These are phyloP conservation scores for Oncorhynchus gorbuscha DNA, from an alignment of 2,113 vertebrate species.

Conservation along the genomic window DNA sequence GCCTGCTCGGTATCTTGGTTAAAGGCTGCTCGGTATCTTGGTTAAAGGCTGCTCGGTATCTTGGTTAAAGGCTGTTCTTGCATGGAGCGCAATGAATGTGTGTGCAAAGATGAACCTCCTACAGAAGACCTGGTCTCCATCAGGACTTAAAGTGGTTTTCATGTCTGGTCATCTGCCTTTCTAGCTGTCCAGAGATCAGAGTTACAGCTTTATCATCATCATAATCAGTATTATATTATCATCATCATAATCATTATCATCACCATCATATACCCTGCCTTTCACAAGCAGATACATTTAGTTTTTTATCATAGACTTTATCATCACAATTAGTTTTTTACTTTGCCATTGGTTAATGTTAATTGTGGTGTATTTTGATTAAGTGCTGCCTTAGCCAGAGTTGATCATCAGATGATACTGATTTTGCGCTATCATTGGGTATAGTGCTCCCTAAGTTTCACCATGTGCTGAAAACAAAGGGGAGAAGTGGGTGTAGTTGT, in stretches of 20 bases:
- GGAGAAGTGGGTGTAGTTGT: background rate
- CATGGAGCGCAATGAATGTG: slow-evolving; percentile 40
- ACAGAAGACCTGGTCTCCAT: slow-evolving; percentile 1
- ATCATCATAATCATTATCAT: too few relatives aligned
- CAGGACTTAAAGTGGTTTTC: background rate
- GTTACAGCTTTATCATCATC: background rate
- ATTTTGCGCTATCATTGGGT: background rate
- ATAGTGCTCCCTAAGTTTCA: background rate
- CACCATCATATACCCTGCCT: background rate
- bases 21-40: background rate
- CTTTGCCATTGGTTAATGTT: background rate
- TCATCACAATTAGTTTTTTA: background rate
- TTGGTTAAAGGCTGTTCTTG: slow-evolving; percentile 18
- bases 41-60: slow-evolving; percentile 3
- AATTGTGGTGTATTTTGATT: background rate
- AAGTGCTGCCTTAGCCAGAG: background rate
- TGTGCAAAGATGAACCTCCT: slow-evolving; percentile 28
- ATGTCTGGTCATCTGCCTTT: slow-evolving; percentile 10
- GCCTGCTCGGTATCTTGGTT: slow-evolving; percentile 5
- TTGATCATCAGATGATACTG: background rate
- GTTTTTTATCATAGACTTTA: background rate
- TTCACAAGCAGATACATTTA: background rate
- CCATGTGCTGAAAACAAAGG: background rate
- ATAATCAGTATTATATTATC: background rate
- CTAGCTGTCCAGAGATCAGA: slow-evolving; percentile 12